These are phyloP conservation scores for Melitaea cinxia DNA, from an alignment of 1,140 invertebrate species.

Conservation along the genomic window DNA sequence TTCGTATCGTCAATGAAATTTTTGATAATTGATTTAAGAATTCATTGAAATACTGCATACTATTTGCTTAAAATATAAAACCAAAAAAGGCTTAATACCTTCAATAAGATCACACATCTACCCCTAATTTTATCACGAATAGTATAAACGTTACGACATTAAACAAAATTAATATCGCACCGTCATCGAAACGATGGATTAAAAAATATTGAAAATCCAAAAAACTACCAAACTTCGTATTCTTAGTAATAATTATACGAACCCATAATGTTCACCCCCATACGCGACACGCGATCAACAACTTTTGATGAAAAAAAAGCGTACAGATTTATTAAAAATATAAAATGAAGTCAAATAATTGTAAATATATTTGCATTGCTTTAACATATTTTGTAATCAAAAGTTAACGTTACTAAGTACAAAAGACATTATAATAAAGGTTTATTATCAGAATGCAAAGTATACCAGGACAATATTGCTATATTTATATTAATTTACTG, in stretches of 20 bases:
- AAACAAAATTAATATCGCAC: constrained; percentile 4
- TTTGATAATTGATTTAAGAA: too few relatives aligned
- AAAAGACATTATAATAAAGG: not conserved
- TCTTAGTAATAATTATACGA: constrained; percentile 67
- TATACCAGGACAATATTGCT: too few relatives aligned
- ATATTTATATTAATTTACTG: not conserved
- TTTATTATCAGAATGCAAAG: too few relatives aligned
- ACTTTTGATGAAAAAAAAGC: constrained; percentile 38
- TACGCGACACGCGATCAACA: constrained; percentile 56
- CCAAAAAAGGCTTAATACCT: too few relatives aligned
- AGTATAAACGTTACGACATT: too few relatives aligned
- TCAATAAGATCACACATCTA: too few relatives aligned
- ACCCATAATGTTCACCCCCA: constrained; percentile 51
- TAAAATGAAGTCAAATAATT: not conserved
- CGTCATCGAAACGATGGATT: constrained; percentile 22
- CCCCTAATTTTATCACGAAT: too few relatives aligned
- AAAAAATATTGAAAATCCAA: constrained; percentile 35
- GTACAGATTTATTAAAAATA: not conserved
- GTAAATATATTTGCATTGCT: too few relatives aligned
- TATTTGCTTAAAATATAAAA: too few relatives aligned
- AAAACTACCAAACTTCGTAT: constrained; percentile 64
- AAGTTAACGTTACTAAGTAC: not conserved
- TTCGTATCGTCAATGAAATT: too few relatives aligned
- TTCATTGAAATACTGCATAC: too few relatives aligned
- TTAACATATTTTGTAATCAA: not conserved